A percentile compares a stretch with the other conserved stretches of the same genome.
Evolutionary conservation across 1,140 invertebrate genomes (phyloP).

Genomic region (Zaprionus kolodkinae): DNA sequence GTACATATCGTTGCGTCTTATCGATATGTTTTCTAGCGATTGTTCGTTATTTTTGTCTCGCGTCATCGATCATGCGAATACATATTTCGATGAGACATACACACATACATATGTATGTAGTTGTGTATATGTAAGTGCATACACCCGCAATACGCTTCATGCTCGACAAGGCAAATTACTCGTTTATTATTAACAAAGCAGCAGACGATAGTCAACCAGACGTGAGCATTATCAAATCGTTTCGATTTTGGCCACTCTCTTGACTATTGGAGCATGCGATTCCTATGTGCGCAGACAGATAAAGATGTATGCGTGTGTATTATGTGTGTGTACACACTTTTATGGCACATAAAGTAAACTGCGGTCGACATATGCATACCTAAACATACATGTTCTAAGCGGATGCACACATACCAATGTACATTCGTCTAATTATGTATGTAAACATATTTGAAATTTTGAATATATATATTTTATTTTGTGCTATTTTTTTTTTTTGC

Average conservation of each 20-base stretch:
- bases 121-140: background rate
- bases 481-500: background rate
- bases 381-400: background rate
- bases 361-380: background rate
- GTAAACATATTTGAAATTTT: conserved; percentile 37
- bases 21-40: conserved; percentile 27
- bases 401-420: background rate
- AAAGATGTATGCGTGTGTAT: background rate
- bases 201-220: conserved; percentile 16
- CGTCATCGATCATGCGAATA: conserved; percentile 46
- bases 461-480: conserved; percentile 35
- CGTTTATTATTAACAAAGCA: conserved; percentile 31
- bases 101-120: background rate
- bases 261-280: conserved; percentile 31
- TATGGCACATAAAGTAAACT: conserved; percentile 6
- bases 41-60: conserved; percentile 25
- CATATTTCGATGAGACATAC: conserved; percentile 8
- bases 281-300: conserved; percentile 6
- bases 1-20: background rate
- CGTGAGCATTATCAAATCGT: conserved; percentile 18
- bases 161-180: conserved; percentile 54
- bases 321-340: background rate
- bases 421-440: conserved; percentile 15
- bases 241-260: conserved; percentile 19
- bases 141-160: conserved; percentile 35